A percentile compares a stretch with the other conserved stretches of the same genome.
Conservation (phyloP, 2,888 invertebrate species). For the Scelioninae gen. 1 region DNA sequence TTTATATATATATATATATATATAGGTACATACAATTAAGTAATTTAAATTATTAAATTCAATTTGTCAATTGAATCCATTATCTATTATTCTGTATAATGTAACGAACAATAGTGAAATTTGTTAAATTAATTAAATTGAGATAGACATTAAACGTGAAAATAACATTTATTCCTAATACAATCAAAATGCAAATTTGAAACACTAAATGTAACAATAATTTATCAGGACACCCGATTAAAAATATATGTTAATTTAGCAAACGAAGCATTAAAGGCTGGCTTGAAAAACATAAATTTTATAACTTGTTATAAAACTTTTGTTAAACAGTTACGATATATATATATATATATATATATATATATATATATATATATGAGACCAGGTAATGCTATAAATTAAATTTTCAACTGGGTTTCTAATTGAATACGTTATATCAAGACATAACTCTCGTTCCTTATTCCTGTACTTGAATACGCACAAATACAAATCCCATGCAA, state of each 20-base stretch:
- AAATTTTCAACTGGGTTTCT: background rate
- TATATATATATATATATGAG: too few relatives aligned
- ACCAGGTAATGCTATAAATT: background rate
- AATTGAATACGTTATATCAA: constrained; percentile 2
- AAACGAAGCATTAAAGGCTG: background rate
- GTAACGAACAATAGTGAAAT: too few relatives aligned
- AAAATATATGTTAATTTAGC: background rate
- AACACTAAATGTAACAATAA: too few relatives aligned
- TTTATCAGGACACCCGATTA: background rate
- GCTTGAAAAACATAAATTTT: background rate
- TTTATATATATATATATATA: too few relatives aligned
- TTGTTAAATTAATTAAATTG: too few relatives aligned
- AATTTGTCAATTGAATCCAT: too few relatives aligned
- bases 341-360: too few relatives aligned
- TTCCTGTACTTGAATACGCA: constrained; percentile 35
- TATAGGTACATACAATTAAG: background rate
- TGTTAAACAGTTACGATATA: background rate
- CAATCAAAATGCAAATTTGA: too few relatives aligned
- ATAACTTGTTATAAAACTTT: constrained; percentile 3
- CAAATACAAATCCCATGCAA: constrained; percentile 36
- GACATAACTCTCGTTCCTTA: constrained; percentile 7
- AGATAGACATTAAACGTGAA: too few relatives aligned
- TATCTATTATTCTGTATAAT: too few relatives aligned
- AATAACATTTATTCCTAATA: too few relatives aligned
- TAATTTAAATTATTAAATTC: too few relatives aligned